Base-by-base conservation (phyloP, 2,797 vertebrate genomes). In the Enteromius fasciolatus region DNA sequence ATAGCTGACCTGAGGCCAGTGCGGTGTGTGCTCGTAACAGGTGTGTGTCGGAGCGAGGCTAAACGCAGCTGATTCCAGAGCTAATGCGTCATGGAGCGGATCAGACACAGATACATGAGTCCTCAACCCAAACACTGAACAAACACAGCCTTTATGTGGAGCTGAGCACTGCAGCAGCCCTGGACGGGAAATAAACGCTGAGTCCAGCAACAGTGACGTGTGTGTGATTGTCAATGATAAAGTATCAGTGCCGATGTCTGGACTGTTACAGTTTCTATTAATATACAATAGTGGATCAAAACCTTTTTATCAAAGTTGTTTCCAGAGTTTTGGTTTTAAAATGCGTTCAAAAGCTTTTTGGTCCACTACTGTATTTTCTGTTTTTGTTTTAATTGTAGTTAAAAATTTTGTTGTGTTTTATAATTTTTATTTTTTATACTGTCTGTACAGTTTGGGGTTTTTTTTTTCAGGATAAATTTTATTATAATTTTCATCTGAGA, bases 1-100 rank as follows among this genome's bases (percentile, higher is more conserved):
- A 81, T 74, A 74, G 59, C 80, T 74, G 80, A 52, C 69, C 69
- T 81, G 80, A 64, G 69, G 69, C 57, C 80, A 74, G 36, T 23
- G 80, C n/a, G 33, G n/a, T 57, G 46, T 25, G 57, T 6, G 31
- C 63, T 75, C 23, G 15, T 59, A 54, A 76, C 72, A 82, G 72
- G 80, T 82, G 80, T 82, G 59, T 64, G 63, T 1, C 39, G 28
- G 59, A 28, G 5, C 20, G 2, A 15, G 0, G 18, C 79, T 72
- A 72, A 80, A 72, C 67, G 1, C 0, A 18, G 23, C 50, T 73
- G 79, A 81, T 63, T 81, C 57, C 69, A 81, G 79, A 63, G 68
- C 54, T 48, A n/a, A 2, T 48, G 59, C 79, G 68, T 73, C 68
- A 81, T 23, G 57, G 68, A 73, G 66, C 1, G 23, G 74, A 44